Percentiles rank a stretch among this genome's conserved stretches.
phyloP scores from a whole-genome alignment of 2,113 vertebrate genomes.

The Dicaeum eximium region DNA sequence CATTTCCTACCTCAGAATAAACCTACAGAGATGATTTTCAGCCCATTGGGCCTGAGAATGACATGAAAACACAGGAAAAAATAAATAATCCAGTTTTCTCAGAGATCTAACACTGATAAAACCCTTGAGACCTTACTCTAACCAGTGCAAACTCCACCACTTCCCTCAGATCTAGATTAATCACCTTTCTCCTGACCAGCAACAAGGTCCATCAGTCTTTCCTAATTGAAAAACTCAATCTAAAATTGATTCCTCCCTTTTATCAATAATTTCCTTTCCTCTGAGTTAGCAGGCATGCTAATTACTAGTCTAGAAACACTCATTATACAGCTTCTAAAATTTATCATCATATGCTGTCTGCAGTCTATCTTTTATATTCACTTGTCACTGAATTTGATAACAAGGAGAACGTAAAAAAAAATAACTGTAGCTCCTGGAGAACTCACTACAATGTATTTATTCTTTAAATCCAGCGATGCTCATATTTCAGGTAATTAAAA shows the following conservation, averaged over 20 bases:
- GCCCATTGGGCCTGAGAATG: not conserved
- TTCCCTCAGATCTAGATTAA: not conserved
- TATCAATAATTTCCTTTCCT: not conserved
- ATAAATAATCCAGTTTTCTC: not conserved
- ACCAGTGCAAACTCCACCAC: not conserved
- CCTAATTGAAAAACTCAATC: not conserved
- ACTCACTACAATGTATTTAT: not conserved
- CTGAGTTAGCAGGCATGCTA: not conserved
- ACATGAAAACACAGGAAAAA: not conserved
- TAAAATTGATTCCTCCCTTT: not conserved
- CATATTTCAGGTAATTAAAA: not conserved
- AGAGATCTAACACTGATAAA: not conserved
- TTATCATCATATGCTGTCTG: not conserved
- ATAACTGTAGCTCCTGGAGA: not conserved
- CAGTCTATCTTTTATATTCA: not conserved
- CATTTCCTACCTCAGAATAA: not conserved
- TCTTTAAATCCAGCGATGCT: not conserved
- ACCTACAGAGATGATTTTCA: not conserved
- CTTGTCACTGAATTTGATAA: not conserved
- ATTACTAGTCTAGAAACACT: not conserved
- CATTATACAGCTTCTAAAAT: not conserved
- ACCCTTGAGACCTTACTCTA: not conserved
- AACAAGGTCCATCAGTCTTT: not conserved
- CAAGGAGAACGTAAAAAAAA: not conserved
- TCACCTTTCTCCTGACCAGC: not conserved